These are phyloP conservation scores for Stichopus horrens DNA, from an alignment of 53 echinoderm and acorn worm genomes.

Conservation along the genomic window DNA sequence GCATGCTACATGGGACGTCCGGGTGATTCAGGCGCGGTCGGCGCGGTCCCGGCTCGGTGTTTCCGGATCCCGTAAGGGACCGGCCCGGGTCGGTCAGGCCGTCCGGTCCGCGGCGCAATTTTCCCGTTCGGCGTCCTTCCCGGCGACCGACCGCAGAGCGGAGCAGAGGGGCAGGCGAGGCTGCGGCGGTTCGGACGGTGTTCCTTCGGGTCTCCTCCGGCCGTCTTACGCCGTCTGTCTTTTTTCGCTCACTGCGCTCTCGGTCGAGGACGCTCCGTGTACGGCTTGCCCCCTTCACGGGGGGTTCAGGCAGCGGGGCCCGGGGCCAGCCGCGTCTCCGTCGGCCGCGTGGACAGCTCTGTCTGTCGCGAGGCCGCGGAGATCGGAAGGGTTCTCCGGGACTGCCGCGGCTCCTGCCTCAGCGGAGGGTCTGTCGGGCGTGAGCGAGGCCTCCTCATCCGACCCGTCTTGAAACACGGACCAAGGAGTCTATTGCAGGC, in stretches of 20 bases:
- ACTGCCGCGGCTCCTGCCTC: neutral
- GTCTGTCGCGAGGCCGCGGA: conserved; percentile 4
- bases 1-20: conserved; percentile 60
- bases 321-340: neutral
- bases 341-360: conserved; percentile 16
- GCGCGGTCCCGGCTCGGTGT: conserved; percentile 38
- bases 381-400: neutral
- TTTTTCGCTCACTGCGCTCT: too few relatives aligned
- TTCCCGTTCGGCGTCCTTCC: conserved; percentile 40
- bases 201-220: conserved; percentile 44
- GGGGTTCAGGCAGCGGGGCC: neutral
- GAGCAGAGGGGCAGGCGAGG: conserved; percentile 28
- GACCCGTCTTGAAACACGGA: conserved; percentile 43
- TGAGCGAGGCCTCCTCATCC: conserved; percentile 17
- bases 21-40: conserved; percentile 71
- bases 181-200: conserved; percentile 17
- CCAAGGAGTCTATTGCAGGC: conserved; percentile 61
- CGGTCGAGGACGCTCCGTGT: neutral
- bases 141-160: conserved; percentile 22
- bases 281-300: neutral
- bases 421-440: conserved; percentile 26
- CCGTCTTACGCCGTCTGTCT: neutral
- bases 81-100: conserved; percentile 33
- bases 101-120: conserved; percentile 48
- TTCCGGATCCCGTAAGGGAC: conserved; percentile 16